These are phyloP conservation scores for Apodemia duryi DNA, from an alignment of 2,888 invertebrate species.

Conservation along the genomic window DNA sequence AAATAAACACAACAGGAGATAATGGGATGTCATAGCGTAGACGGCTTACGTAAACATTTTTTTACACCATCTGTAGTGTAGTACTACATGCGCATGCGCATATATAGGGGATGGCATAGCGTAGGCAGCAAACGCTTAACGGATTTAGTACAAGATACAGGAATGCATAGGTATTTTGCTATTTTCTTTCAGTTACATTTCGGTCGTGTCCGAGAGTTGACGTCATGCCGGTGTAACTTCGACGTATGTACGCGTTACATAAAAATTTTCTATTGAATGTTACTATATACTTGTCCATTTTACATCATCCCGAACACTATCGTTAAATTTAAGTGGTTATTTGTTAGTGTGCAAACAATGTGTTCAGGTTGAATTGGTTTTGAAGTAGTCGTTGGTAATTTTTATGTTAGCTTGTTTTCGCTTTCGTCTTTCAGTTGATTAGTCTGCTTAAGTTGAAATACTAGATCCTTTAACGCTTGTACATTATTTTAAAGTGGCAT, in stretches of 20 bases:
- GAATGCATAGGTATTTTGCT: background rate
- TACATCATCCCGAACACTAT: background rate
- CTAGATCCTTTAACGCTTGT: too few relatives aligned
- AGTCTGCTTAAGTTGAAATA: too few relatives aligned
- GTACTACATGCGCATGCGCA: background rate
- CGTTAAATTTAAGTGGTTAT: background rate
- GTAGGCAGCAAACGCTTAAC: background rate
- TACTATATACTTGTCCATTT: background rate
- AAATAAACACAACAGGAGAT: too few relatives aligned
- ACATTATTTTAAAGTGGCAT: too few relatives aligned
- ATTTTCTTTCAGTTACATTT: conserved; percentile 10
- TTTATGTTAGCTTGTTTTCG: too few relatives aligned
- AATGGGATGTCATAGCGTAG: too few relatives aligned
- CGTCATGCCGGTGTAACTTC: conserved; percentile 8
- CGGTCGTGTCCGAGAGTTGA: background rate
- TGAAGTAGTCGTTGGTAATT: background rate
- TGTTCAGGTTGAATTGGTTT: background rate
- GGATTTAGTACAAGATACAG: background rate
- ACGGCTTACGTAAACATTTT: background rate
- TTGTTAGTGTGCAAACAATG: background rate
- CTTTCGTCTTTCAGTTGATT: too few relatives aligned
- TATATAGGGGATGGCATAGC: background rate
- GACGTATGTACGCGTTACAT: background rate
- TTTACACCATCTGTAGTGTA: background rate
- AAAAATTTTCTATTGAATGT: background rate